Evolutionary conservation across 2,113 vertebrate genomes (phyloP).

Genomic region (Chaetops frenatus): DNA sequence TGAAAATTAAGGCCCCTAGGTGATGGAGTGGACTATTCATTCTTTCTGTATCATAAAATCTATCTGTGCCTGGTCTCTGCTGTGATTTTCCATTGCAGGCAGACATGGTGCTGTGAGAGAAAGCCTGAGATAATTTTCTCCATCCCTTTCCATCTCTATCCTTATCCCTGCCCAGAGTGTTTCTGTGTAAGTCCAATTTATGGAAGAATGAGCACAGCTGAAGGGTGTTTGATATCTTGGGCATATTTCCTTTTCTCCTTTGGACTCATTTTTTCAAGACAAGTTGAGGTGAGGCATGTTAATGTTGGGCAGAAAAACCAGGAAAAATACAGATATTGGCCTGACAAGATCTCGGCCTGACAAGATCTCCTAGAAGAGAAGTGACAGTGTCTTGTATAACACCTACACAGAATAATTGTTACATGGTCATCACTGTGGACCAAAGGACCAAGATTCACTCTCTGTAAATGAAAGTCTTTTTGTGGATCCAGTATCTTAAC

Average conservation of each 20-base stretch:
- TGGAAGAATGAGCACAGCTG: neutral
- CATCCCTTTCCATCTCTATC: neutral
- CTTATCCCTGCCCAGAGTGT: neutral
- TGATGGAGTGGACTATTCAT: neutral
- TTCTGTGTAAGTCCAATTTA: neutral
- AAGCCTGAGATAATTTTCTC: neutral
- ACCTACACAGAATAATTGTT: neutral
- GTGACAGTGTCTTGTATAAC: neutral
- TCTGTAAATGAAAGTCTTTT: neutral
- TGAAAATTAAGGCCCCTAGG: neutral
- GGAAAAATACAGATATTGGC: neutral
- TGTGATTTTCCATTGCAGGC: neutral
- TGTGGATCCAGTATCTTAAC: neutral
- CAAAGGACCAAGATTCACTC: neutral
- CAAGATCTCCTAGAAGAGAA: neutral
- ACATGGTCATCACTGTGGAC: accelerated
- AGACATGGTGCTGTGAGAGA: neutral
- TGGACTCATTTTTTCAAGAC: neutral
- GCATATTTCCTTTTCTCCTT: neutral
- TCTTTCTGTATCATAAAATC: neutral
- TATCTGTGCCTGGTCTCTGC: neutral
- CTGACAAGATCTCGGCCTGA: neutral
- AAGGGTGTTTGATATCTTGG: neutral
- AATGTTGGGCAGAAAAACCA: neutral
- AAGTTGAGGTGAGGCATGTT: neutral